Percentiles rank a stretch among this genome's conserved stretches.
Evolutionary conservation across 2,797 vertebrate species (phyloP).

Genomic region (Pelodytes ibericus): DNA sequence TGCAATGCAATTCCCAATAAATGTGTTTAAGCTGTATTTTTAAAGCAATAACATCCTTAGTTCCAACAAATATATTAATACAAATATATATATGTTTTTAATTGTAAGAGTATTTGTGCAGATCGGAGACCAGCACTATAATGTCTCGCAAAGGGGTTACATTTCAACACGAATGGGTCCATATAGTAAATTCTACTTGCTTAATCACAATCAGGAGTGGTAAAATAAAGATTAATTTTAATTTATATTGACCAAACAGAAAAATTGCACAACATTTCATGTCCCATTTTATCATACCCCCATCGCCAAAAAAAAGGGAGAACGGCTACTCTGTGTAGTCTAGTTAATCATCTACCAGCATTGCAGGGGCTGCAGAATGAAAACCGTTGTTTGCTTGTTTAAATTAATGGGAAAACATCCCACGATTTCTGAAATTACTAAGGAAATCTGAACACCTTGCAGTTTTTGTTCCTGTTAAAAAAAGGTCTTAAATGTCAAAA

Average conservation of each 20-base stretch:
- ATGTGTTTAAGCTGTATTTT: too few species aligned
- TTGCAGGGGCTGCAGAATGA: slow-evolving; percentile 35
- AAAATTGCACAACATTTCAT: background rate
- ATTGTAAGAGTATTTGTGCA: too few species aligned
- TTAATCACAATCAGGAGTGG: too few species aligned
- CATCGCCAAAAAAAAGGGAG: background rate
- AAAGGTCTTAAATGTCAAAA: slow-evolving; percentile 26
- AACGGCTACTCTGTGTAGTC: background rate
- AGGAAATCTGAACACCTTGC: slow-evolving; percentile 29
- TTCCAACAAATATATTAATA: too few species aligned
- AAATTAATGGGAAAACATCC: slow-evolving; percentile 39
- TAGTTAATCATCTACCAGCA: slow-evolving; percentile 47
- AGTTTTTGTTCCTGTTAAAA: slow-evolving; percentile 33
- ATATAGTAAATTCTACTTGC: too few species aligned
- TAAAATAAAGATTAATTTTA: too few species aligned
- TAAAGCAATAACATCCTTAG: too few species aligned
- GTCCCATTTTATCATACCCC: background rate
- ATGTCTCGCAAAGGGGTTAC: too few species aligned
- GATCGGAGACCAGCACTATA: too few species aligned
- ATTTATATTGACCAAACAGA: too few species aligned
- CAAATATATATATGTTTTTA: background rate
- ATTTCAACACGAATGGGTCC: too few species aligned
- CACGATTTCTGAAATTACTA: slow-evolving; percentile 40
- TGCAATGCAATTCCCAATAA: too few species aligned
- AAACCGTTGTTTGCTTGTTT: slow-evolving; percentile 47